Evolutionary conservation across 2,888 invertebrate species (phyloP).

Genomic region (Erpobdella octoculata): DNA sequence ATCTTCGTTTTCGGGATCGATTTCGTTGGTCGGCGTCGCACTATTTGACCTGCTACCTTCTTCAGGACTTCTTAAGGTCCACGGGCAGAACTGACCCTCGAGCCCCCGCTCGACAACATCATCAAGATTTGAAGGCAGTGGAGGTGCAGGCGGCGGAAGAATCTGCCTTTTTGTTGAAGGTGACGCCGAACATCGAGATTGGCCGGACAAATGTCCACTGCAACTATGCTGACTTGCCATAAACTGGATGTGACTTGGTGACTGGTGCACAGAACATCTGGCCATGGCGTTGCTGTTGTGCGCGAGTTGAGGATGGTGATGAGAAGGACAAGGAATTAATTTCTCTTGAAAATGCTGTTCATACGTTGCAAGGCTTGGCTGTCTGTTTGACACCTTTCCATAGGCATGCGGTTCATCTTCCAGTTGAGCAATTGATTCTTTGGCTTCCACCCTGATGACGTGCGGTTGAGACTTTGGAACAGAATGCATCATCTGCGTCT

Average conservation of each 20-base stretch:
- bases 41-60: neutral
- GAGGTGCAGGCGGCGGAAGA: neutral
- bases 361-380: neutral
- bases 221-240: neutral
- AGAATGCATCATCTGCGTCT: neutral
- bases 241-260: neutral
- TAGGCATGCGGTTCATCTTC: neutral
- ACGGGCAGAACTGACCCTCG: neutral
- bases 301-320: no score
- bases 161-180: neutral
- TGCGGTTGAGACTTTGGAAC: neutral
- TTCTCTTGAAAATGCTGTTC: neutral
- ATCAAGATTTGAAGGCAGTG: neutral
- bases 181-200: neutral
- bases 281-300: no score
- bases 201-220: neutral
- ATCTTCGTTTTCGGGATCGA: no score
- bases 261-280: no score
- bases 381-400: neutral
- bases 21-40: neutral
- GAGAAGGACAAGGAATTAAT: no score
- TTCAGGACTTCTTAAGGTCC: neutral
- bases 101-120: neutral
- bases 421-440: constrained; percentile 4
- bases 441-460: no score